These are phyloP conservation scores for Tachypleus tridentatus DNA, from an alignment of 1,140 invertebrate genomes.

Conservation along the genomic window DNA sequence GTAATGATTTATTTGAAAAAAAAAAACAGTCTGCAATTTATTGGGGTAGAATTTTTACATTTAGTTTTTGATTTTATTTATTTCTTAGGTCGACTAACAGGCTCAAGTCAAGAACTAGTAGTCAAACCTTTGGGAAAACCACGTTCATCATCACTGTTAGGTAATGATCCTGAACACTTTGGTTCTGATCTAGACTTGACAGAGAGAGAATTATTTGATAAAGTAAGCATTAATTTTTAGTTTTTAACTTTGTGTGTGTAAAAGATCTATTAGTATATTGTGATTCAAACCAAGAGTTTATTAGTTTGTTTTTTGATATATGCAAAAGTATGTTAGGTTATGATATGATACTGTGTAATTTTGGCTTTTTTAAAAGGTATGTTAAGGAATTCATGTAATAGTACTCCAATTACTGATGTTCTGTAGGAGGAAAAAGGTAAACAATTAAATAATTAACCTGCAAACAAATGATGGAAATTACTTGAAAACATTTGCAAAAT, in stretches of 20 bases:
- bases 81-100: slow-evolving; percentile 11
- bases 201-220: slow-evolving; percentile 50
- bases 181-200: slow-evolving; percentile 41
- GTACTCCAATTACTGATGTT: no score
- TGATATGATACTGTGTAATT: no score
- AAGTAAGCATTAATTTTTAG: slow-evolving; percentile 28
- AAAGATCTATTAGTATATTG: slow-evolving; percentile 7
- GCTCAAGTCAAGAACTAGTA: slow-evolving; percentile 32
- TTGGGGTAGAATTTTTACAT: no score
- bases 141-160: slow-evolving; percentile 38
- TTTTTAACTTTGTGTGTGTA: background rate
- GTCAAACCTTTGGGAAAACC: slow-evolving; percentile 20
- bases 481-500: no score
- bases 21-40: no score
- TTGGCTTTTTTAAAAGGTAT: no score
- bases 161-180: slow-evolving; percentile 46
- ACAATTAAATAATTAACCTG: no score
- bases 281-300: slow-evolving; percentile 10
- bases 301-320: slow-evolving; percentile 15
- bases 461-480: no score
- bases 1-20: no score
- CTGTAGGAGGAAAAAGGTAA: no score
- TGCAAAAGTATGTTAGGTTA: background rate
- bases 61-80: no score
- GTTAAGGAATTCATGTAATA: no score